These are phyloP conservation scores for Zaprionus taronus DNA, from an alignment of 1,140 invertebrate species.

Conservation along the genomic window DNA sequence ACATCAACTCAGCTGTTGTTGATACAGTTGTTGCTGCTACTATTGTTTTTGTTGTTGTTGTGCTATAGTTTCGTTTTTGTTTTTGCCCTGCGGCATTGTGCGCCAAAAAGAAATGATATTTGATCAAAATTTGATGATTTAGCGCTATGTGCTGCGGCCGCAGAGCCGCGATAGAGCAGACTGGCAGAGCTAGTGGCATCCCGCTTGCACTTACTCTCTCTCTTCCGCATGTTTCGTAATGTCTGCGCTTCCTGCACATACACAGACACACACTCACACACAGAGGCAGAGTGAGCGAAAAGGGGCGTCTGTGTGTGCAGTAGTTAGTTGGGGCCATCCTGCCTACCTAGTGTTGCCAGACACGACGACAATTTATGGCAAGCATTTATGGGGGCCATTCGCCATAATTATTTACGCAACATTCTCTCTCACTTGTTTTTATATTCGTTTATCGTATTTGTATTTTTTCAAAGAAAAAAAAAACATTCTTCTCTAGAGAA, in stretches of 20 bases:
- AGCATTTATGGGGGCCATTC: conserved; percentile 32
- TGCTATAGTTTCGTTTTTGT: background rate
- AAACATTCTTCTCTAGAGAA: background rate
- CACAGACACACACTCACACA: background rate
- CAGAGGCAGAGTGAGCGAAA: background rate
- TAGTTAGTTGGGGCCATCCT: background rate
- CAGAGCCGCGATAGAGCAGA: background rate
- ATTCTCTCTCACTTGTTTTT: background rate
- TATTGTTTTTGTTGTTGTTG: conserved; percentile 27
- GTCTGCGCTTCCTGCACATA: conserved; percentile 31
- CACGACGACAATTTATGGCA: conserved; percentile 29
- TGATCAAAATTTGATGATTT: conserved; percentile 49
- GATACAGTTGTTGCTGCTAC: conserved; percentile 45
- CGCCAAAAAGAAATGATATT: conserved; percentile 30
- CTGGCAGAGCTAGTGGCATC: conserved; percentile 2
- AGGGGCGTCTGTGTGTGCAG: background rate
- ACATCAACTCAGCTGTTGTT: conserved; percentile 25
- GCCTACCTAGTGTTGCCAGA: background rate
- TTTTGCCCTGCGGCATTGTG: conserved; percentile 36
- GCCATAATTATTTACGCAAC: conserved; percentile 6
- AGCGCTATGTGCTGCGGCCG: background rate
- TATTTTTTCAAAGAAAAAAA: conserved; percentile 13
- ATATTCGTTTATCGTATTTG: conserved; percentile 1
- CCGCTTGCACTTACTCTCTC: background rate
- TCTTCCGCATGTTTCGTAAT: conserved; percentile 52